These are phyloP conservation scores for Paradisaea rubra DNA, from an alignment of 2,113 vertebrate species.

Conservation along the genomic window DNA sequence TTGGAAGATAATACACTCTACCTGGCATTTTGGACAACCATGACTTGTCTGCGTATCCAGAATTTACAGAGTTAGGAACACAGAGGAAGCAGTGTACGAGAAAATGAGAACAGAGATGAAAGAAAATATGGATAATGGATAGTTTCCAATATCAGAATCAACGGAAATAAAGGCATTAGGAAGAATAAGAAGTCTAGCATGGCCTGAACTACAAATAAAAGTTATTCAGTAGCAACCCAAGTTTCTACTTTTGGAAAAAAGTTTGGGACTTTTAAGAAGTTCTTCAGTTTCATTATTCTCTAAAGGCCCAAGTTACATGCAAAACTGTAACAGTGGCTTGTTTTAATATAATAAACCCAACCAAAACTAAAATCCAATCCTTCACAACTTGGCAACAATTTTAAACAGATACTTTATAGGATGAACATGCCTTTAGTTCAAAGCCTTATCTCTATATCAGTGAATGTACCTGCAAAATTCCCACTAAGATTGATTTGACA, in stretches of 20 bases:
- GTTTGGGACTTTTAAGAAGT: not conserved
- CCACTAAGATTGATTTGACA: not conserved
- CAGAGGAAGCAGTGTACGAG: conserved; percentile 74
- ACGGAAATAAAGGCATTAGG: not conserved
- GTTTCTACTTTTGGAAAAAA: not conserved
- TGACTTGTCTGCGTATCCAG: conserved; percentile 92
- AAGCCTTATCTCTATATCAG: not conserved
- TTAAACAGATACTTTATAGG: not conserved
- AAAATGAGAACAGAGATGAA: conserved; percentile 69
- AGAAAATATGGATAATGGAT: conserved; percentile 57
- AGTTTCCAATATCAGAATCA: not conserved
- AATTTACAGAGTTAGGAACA: conserved; percentile 68
- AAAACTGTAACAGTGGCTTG: not conserved
- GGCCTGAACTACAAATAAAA: not conserved
- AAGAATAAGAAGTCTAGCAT: not conserved
- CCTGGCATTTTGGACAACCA: conserved; percentile 99
- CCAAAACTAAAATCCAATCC: not conserved
- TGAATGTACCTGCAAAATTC: not conserved
- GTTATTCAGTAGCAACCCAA: not conserved
- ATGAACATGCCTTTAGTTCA: not conserved
- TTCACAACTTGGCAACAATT: not conserved
- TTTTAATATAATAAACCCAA: not conserved
- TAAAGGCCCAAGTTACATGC: not conserved
- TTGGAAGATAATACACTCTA: conserved; percentile 61
- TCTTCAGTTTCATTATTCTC: not conserved